phyloP scores from a whole-genome alignment of 2,888 invertebrate species.

The Xestia rhomboidea region DNA sequence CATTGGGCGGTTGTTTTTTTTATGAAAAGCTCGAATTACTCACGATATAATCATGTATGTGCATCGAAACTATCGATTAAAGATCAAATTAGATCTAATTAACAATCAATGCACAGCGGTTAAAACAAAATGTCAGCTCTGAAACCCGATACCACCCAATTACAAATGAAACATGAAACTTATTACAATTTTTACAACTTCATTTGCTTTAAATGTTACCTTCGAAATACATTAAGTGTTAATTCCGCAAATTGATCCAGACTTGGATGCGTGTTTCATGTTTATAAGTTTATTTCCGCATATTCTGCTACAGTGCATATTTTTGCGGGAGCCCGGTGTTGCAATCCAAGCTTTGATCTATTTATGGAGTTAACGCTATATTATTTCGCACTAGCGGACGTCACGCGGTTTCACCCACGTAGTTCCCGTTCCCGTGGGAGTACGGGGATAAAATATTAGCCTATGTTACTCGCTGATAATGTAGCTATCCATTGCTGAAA shows the following conservation, averaged over 20 bases:
- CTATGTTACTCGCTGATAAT: too few species aligned
- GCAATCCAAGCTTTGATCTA: not conserved
- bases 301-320: not conserved
- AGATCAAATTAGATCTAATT: not conserved
- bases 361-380: not conserved
- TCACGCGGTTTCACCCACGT: too few species aligned
- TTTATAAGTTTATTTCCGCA: not conserved
- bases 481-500: too few species aligned
- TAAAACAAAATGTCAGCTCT: conserved; percentile 7
- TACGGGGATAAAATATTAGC: too few species aligned
- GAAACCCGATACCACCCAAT: conserved; percentile 8
- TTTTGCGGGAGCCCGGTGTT: not conserved
- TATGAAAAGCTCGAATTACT: not conserved
- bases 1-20: too few species aligned
- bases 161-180: conserved; percentile 2
- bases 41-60: not conserved
- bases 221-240: not conserved
- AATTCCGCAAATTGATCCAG: not conserved
- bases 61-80: not conserved
- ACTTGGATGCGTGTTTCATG: not conserved
- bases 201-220: not conserved
- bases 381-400: too few species aligned
- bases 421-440: too few species aligned
- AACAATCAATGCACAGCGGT: conserved; percentile 6
- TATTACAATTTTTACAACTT: not conserved